Evolutionary conservation across 2,113 vertebrate genomes (phyloP), one percentile per base, ranked within the genome.

Genomic region (Neolamprologus devosi): DNA sequence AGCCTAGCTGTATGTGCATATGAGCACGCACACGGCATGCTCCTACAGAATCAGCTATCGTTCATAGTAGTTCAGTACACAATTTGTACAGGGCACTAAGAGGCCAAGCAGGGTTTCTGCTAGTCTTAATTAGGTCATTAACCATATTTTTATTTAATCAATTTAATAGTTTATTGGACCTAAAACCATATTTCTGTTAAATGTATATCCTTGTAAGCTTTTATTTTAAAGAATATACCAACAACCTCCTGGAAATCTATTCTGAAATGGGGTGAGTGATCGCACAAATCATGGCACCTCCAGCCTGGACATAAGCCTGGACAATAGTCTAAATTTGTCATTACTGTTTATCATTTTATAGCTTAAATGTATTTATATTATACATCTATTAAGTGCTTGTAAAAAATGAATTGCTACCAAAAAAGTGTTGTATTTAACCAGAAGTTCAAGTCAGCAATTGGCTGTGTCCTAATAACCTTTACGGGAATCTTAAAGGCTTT

Each of bases 1-100:
- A 55, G 53, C 85, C 60, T 83, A 85, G 5, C 65, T 89, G 65
- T 83, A 83, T 91, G 85, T 86, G 83, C 78, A 23, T 88, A 73
- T 80, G 84, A 37, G 37, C 35, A 26, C 16, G 19, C 14, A 78
- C 49, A 26, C 23, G 19, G 16, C 9, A 33, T 21, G n/a, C 63
- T 85, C 35, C 85, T 60, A 68, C 40, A 60, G 82, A 42, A 68
- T 81, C 17, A 5, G 40, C 70, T 19, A 11, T 28, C 6, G 4
- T 78, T 78, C 42, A 4, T 49, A 49, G 23, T 49, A 49, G 40
- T 47, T 23, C 40, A 13, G 9, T 49, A 49, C 1, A 30, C 23
- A 75, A 8, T 19, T 75, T 75, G 6, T 75, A 19, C 14, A 28
- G 14, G 6, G 9, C 68, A 17, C 14, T 47, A 47, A 75, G 40